Percentiles rank a stretch among this genome's conserved stretches.
phyloP scores from a whole-genome alignment of 2,113 vertebrate species.

The Poeciliopsis occidentalis region DNA sequence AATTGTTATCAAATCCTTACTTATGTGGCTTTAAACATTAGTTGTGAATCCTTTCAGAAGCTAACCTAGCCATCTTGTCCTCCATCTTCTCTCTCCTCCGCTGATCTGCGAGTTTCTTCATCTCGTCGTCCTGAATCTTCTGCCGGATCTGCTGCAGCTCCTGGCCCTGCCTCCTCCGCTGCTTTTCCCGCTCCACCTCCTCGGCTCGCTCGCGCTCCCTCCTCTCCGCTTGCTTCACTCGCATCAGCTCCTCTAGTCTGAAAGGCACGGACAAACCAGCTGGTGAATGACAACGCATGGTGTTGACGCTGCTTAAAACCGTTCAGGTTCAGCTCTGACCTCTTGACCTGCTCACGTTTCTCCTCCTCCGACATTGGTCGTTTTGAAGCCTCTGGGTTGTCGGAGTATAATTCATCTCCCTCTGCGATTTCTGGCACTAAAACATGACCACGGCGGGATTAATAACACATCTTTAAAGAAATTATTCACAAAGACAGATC shows the following conservation, averaged over 20 bases:
- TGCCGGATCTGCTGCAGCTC: conserved; percentile 86
- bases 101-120: conserved; percentile 87
- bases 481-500: too few relatives aligned
- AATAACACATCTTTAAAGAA: not conserved
- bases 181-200: conserved; percentile 86
- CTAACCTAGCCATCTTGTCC: conserved; percentile 87
- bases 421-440: conserved; percentile 16
- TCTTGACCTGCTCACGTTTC: conserved; percentile 87
- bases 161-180: conserved; percentile 87
- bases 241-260: conserved; percentile 90
- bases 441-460: not conserved
- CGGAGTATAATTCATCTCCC: conserved; percentile 11
- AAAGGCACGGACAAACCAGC: not conserved
- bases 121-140: conserved; percentile 89
- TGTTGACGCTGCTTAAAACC: not conserved
- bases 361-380: conserved; percentile 86
- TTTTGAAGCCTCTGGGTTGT: conserved; percentile 24
- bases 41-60: not conserved
- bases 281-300: not conserved
- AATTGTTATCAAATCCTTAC: not conserved
- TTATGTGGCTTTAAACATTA: not conserved
- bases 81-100: conserved; percentile 88
- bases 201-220: conserved; percentile 88
- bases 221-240: conserved; percentile 88
- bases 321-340: conserved; percentile 68